These are phyloP conservation scores for Hemibates koningsi DNA, from an alignment of 2,113 vertebrate species.

Conservation along the genomic window DNA sequence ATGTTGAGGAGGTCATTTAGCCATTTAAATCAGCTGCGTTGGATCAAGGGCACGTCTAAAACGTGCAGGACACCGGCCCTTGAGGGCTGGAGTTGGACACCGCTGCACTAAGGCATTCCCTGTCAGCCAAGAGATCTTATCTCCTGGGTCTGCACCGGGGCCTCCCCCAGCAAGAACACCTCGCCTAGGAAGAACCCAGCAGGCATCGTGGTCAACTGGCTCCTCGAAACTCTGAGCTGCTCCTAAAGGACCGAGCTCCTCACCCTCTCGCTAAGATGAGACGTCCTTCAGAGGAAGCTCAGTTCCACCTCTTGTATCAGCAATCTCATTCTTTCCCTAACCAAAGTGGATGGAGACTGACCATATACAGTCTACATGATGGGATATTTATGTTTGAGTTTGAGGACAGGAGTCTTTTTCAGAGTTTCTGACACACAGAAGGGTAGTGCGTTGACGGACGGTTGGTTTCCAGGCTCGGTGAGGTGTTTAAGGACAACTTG, in stretches of 20 bases:
- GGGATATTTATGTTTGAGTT: background rate
- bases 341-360: background rate
- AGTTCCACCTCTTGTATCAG: background rate
- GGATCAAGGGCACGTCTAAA: accelerated
- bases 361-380: background rate
- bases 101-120: background rate
- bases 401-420: background rate
- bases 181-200: background rate
- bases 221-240: background rate
- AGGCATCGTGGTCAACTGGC: background rate
- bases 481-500: background rate
- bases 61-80: accelerated
- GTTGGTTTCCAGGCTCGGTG: background rate
- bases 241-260: background rate
- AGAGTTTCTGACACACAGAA: background rate
- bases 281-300: background rate
- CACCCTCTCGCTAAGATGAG: background rate
- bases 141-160: accelerated
- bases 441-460: accelerated
- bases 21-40: background rate
- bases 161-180: background rate
- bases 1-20: background rate
- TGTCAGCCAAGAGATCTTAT: accelerated
- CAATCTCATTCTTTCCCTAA: background rate
- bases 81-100: background rate